Conservation (phyloP, 35 echinoderm and acorn worm species). For the Hemicentrotus pulcherrimus region DNA sequence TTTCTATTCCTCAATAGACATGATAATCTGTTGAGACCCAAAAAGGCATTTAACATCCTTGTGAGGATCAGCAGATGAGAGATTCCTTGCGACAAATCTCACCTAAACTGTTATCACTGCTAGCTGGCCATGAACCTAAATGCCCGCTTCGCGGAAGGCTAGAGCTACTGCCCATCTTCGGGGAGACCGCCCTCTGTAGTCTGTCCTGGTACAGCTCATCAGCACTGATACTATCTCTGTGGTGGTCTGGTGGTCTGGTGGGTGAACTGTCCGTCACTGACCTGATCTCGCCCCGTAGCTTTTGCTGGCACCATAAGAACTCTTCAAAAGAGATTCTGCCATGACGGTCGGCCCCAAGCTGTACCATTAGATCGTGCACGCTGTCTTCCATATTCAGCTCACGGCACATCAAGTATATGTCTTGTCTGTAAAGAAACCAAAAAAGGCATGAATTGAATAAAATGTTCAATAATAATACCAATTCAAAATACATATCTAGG, state of each 20-base stretch:
- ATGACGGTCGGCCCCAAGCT: conserved; percentile 61
- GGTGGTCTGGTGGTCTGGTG: neutral
- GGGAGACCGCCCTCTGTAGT: conserved; percentile 53
- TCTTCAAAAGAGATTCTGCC: conserved; percentile 74
- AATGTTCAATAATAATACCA: neutral
- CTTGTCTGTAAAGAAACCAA: conserved; percentile 54
- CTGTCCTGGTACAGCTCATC: conserved; percentile 17
- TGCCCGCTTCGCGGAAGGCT: conserved; percentile 55
- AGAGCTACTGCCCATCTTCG: conserved; percentile 61
- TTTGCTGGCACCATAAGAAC: conserved; percentile 62
- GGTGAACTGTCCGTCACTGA: neutral
- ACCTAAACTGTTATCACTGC: conserved; percentile 75
- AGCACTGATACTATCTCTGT: neutral
- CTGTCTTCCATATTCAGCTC: conserved; percentile 77
- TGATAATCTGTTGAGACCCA: too few species aligned
- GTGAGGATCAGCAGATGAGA: neutral
- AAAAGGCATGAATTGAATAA: neutral
- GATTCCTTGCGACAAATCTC: neutral
- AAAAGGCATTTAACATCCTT: too few species aligned
- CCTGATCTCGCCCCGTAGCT: conserved; percentile 65
- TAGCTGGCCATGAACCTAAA: conserved; percentile 70
- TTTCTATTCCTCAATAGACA: too few species aligned
- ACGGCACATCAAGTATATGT: conserved; percentile 69
- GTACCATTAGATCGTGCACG: conserved; percentile 71
- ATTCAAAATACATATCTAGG: too few species aligned